Evolutionary conservation across 2,113 vertebrate species (phyloP).

Genomic region (Menidia beryllina): DNA sequence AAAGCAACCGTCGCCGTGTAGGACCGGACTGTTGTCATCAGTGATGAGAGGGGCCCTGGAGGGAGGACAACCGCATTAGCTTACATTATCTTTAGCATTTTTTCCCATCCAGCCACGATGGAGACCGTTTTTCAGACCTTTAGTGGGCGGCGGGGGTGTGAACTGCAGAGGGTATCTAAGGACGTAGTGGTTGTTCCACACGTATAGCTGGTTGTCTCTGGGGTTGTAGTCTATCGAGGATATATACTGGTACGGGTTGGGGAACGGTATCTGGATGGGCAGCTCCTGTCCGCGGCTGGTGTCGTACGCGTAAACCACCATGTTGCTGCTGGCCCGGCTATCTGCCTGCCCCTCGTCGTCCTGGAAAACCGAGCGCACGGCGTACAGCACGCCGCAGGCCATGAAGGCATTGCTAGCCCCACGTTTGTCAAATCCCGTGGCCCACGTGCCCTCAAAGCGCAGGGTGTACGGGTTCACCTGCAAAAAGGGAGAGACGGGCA

Average conservation of each 20-base stretch:
- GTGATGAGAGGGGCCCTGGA: constrained; percentile 73
- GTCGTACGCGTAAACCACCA: constrained; percentile 92
- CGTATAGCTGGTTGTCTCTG: constrained; percentile 94
- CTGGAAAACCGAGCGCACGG: constrained; percentile 91
- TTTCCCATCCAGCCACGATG: background rate
- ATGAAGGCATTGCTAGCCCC: constrained; percentile 95
- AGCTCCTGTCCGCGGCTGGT: constrained; percentile 89
- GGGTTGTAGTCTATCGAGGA: constrained; percentile 97
- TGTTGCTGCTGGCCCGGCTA: constrained; percentile 88
- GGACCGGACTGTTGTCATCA: constrained; percentile 78
- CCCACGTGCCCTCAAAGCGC: constrained; percentile 94
- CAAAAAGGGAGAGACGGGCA: background rate
- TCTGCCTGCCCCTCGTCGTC: constrained; percentile 94
- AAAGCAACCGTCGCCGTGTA: constrained; percentile 81
- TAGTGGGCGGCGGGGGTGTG: constrained; percentile 87
- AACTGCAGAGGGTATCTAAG: constrained; percentile 92
- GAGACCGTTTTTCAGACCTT: constrained; percentile 71
- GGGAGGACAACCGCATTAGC: background rate
- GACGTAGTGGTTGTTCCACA: constrained; percentile 97
- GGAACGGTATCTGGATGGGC: constrained; percentile 87
- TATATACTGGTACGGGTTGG: constrained; percentile 95
- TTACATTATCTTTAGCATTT: background rate
- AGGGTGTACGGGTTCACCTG: constrained; percentile 95
- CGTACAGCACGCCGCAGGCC: constrained; percentile 94
- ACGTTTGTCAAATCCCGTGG: constrained; percentile 92